Conservation (phyloP, 2,797 vertebrate genomes). For the Sebastes matsubarae region DNA sequence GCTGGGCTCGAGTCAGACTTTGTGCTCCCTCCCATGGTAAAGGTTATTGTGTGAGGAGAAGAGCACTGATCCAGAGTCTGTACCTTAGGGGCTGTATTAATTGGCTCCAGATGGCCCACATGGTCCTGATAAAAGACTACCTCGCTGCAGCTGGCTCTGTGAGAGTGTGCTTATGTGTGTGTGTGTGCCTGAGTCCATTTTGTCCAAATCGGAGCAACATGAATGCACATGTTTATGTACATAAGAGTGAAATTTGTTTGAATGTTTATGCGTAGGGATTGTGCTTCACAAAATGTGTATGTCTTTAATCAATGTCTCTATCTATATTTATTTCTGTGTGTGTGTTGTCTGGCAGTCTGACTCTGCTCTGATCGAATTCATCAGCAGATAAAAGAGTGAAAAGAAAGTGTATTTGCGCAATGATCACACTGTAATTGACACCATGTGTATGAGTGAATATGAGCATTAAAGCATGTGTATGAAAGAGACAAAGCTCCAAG, state of each 20-base stretch:
- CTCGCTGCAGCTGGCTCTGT: constrained; percentile 66
- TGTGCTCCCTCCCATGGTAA: constrained; percentile 53
- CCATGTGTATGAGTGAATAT: constrained; percentile 7
- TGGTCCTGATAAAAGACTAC: constrained; percentile 78
- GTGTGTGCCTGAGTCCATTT: constrained; percentile 1
- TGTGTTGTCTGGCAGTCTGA: background rate
- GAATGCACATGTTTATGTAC: constrained; percentile 40
- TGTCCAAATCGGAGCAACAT: constrained; percentile 11
- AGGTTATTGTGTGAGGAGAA: constrained; percentile 70
- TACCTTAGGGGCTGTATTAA: constrained; percentile 70
- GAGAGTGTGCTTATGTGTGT: background rate
- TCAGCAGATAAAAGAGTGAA: constrained; percentile 29
- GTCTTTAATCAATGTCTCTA: constrained; percentile 26
- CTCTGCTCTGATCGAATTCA: constrained; percentile 20
- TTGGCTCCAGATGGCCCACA: constrained; percentile 81
- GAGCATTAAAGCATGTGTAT: background rate
- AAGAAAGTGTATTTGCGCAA: background rate
- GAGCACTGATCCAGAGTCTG: constrained; percentile 72
- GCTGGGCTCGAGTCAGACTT: constrained; percentile 56
- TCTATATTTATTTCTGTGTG: constrained; percentile 4
- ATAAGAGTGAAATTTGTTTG: constrained; percentile 16
- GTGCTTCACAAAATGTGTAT: constrained; percentile 10
- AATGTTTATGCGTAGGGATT: constrained; percentile 34
- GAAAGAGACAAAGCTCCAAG: background rate
- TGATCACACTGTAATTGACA: constrained; percentile 14